Evolutionary conservation across 53 echinoderm and acorn worm genomes (phyloP).

Genomic region (Zoroaster sp.): DNA sequence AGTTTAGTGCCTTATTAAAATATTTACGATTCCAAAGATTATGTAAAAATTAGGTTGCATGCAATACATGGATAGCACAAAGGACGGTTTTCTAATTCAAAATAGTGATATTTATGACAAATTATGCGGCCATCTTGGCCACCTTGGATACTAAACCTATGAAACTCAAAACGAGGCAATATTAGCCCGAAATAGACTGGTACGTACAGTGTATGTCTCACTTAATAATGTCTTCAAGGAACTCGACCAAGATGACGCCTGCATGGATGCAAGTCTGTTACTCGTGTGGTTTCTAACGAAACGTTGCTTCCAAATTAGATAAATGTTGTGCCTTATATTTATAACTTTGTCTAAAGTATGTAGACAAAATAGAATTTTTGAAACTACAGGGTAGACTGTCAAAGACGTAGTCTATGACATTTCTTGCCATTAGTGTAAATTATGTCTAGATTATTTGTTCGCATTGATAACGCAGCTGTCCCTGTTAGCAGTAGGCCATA

Average conservation of each 20-base stretch:
- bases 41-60: neutral
- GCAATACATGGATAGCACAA: neutral
- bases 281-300: too few species aligned
- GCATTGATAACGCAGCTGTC: neutral
- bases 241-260: too few species aligned
- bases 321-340: too few species aligned
- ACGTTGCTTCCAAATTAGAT: too few species aligned
- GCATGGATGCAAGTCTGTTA: too few species aligned
- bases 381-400: neutral
- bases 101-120: neutral
- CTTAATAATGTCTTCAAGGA: too few species aligned
- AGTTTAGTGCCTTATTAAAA: conserved; percentile 40
- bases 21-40: conserved; percentile 19
- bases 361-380: neutral
- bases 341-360: neutral
- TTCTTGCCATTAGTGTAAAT: neutral
- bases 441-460: neutral
- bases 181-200: neutral
- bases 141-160: too few species aligned
- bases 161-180: neutral
- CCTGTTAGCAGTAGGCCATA: neutral
- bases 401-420: neutral
- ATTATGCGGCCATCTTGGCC: neutral
- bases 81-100: neutral
- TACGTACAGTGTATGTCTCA: too few species aligned